Base-by-base conservation (phyloP, 2,113 vertebrate species). In the Coregonus clupeaformis region DNA sequence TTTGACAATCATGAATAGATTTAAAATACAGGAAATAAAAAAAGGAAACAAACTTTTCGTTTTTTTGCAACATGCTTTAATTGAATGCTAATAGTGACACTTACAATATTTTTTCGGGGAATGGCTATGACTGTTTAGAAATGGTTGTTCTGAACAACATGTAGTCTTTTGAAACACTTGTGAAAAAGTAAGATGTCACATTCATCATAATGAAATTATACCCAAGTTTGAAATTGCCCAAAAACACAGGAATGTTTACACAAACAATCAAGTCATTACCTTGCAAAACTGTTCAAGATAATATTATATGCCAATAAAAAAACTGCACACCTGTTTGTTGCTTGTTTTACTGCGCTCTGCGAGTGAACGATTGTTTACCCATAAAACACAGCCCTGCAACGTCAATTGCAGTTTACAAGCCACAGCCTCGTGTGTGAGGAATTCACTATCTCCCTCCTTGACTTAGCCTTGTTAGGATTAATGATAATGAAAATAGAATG, bases 401-500 rank as follows among this genome's bases (percentile, higher is more conserved):
- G 5, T 36, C 64, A 66, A 25, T 36, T 7, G 32, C 6, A 6
- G 32, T 36, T 36, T 36, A 36, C 36, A 9, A 36, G 32, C 32
- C 32, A 1, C 9, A 49, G 47, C 64, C 16, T 4, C 2, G 27
- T 36, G 64, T 67, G 29, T 20, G 18, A 20, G 57, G 22, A 52
- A 72, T 52, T 24, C 71, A 18, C 71, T 45, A 59, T 32, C 71
- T 32, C 29, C 71, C n/a, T 49, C 52, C 16, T 25, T 30, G 36
- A 62, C 25, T 4, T 14, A 16, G 14, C 47, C 52, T 36, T 2
- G 6, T 49, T 5, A 27, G 67, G 74, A 69, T 63, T 42, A 60
- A 62, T 45, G 74, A 32, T 27, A 29, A 73, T 27, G 36, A 36
- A 25, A 64, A 68, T 59, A 42, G n/a, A 57, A 75, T 75, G 65